phyloP scores from a whole-genome alignment of 1,140 invertebrate genomes.

The Pentalonia nigronervosa region DNA sequence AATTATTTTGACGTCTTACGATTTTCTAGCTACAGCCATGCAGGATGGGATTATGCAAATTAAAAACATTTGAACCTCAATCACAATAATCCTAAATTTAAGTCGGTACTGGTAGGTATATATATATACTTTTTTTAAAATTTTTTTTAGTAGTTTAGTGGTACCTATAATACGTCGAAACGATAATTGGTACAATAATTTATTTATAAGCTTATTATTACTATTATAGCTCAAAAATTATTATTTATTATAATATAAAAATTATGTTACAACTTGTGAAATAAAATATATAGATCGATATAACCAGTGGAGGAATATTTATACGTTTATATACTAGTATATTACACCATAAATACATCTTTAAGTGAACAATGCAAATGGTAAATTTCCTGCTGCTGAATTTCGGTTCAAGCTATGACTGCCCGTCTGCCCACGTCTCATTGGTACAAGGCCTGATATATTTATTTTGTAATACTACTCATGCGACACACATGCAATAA shows the following conservation, averaged over 20 bases:
- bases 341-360: not conserved
- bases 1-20: not conserved
- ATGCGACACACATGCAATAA: not conserved
- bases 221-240: too few relatives aligned
- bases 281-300: too few relatives aligned
- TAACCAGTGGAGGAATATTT: too few relatives aligned
- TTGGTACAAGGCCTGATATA: not conserved
- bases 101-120: not conserved
- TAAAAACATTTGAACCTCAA: not conserved
- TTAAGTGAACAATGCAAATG: not conserved
- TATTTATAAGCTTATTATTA: too few relatives aligned
- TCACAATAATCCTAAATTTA: not conserved
- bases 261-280: too few relatives aligned
- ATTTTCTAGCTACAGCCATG: not conserved
- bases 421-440: not conserved
- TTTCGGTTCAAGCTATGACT: not conserved
- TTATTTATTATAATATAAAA: too few relatives aligned
- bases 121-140: not conserved
- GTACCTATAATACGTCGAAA: too few relatives aligned
- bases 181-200: too few relatives aligned
- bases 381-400: not conserved
- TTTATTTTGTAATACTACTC: not conserved
- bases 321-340: not conserved
- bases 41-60: not conserved
- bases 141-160: not conserved